Evolutionary conservation across 1,140 invertebrate species (phyloP).

Genomic region (Drosophila gunungcola): DNA sequence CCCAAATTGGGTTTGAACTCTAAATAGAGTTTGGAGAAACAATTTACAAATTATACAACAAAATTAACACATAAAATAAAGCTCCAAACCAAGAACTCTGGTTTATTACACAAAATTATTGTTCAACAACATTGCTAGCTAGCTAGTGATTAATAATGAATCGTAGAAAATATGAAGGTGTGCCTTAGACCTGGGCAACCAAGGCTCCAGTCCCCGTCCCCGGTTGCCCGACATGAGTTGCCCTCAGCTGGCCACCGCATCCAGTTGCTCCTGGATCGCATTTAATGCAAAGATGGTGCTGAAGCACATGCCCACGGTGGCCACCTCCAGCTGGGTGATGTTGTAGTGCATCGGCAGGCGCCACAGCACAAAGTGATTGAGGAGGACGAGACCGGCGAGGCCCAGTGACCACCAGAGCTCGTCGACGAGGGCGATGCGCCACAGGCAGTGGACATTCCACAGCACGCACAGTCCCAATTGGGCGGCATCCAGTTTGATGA

Average conservation of each 20-base stretch:
- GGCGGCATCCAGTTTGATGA: slow-evolving; percentile 23
- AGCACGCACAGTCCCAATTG: slow-evolving; percentile 54
- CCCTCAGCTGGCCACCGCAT: slow-evolving; percentile 29
- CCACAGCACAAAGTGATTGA: slow-evolving; percentile 71
- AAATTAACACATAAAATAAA: not conserved
- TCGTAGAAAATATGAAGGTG: not conserved
- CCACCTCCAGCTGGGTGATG: slow-evolving; percentile 56
- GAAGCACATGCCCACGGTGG: slow-evolving; percentile 74
- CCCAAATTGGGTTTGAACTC: no score
- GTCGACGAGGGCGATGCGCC: slow-evolving; percentile 49
- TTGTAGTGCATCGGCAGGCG: slow-evolving; percentile 60
- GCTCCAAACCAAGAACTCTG: not conserved
- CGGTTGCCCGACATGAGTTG: not conserved
- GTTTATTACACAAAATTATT: not conserved
- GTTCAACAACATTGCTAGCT: slow-evolving; percentile 6
- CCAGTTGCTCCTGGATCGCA: slow-evolving; percentile 57
- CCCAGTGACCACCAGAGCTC: slow-evolving; percentile 67
- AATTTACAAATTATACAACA: no score
- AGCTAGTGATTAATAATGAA: not conserved
- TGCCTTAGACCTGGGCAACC: not conserved
- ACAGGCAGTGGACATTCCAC: slow-evolving; percentile 62
- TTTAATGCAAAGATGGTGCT: slow-evolving; percentile 66
- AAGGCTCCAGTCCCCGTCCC: not conserved
- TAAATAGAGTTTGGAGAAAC: no score
- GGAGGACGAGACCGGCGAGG: slow-evolving; percentile 51